These are phyloP conservation scores for Oncorhynchus gorbuscha DNA, from an alignment of 2,113 vertebrate species.

Conservation along the genomic window DNA sequence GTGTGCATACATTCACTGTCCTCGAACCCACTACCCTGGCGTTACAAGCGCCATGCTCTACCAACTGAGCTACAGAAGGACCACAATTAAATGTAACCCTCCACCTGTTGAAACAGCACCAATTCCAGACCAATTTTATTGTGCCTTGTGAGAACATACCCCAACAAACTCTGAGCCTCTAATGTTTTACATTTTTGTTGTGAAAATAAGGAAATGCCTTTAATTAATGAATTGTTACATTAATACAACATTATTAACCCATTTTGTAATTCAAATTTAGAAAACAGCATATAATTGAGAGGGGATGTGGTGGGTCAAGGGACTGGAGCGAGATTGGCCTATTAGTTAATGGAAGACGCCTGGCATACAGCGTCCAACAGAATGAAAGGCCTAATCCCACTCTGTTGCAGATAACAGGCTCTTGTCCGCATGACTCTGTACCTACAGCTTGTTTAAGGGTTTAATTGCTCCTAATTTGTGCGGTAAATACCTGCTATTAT, in stretches of 20 bases:
- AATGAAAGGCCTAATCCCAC: conserved; percentile 47
- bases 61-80: no score
- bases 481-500: conserved; percentile 61
- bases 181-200: conserved; percentile 27
- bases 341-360: conserved; percentile 45
- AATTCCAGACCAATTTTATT: not conserved
- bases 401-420: conserved; percentile 48
- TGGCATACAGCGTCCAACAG: conserved; percentile 39
- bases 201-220: conserved; percentile 45
- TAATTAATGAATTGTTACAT: conserved; percentile 43
- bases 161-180: conserved; percentile 15
- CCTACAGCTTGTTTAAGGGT: conserved; percentile 60
- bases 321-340: conserved; percentile 29
- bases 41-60: no score
- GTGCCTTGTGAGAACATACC: conserved; percentile 7
- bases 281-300: conserved; percentile 33
- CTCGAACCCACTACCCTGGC: no score
- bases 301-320: conserved; percentile 17
- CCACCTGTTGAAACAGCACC: conserved; percentile 1
- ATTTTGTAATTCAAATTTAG: conserved; percentile 43
- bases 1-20: no score
- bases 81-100: not conserved
- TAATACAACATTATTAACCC: conserved; percentile 44
- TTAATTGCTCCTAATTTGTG: conserved; percentile 73
- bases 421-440: conserved; percentile 45